A percentile compares a stretch with the other conserved stretches of the same genome.
These are phyloP conservation scores for Colistium nudipinnis DNA, from an alignment of 2,113 vertebrate genomes.

Conservation along the genomic window DNA sequence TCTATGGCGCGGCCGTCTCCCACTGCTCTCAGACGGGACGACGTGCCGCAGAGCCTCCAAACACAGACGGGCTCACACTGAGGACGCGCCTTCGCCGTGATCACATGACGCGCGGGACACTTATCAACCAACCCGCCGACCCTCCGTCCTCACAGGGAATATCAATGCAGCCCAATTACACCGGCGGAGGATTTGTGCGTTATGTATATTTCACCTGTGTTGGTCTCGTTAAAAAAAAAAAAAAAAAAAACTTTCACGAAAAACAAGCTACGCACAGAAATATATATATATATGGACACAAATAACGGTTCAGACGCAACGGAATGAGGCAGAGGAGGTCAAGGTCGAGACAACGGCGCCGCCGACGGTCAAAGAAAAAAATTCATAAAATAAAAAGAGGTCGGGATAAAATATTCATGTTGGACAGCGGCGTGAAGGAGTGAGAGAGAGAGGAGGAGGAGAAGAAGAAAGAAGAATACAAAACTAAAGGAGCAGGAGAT, in stretches of 20 bases:
- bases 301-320: too few relatives aligned
- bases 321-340: conserved; percentile 35
- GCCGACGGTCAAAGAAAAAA: conserved; percentile 2
- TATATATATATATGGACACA: too few relatives aligned
- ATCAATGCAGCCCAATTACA: conserved; percentile 25
- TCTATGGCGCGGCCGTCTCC: conserved; percentile 66
- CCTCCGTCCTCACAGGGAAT: conserved; percentile 11
- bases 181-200: background rate
- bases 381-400: too few relatives aligned
- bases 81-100: conserved; percentile 42
- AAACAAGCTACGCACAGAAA: conserved; percentile 11
- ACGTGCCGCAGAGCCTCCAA: conserved; percentile 58
- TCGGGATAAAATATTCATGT: conserved; percentile 54
- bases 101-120: conserved; percentile 43
- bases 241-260: conserved; percentile 29
- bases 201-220: background rate
- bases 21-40: conserved; percentile 64
- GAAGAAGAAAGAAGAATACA: too few relatives aligned
- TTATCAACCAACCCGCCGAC: conserved; percentile 33
- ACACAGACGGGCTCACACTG: conserved; percentile 64
- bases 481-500: too few relatives aligned
- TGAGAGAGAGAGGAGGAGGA: too few relatives aligned
- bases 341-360: conserved; percentile 31
- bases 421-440: background rate
- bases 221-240: too few relatives aligned